These are phyloP conservation scores for Australoheros facetus DNA, from an alignment of 2,797 vertebrate species.

Conservation along the genomic window DNA sequence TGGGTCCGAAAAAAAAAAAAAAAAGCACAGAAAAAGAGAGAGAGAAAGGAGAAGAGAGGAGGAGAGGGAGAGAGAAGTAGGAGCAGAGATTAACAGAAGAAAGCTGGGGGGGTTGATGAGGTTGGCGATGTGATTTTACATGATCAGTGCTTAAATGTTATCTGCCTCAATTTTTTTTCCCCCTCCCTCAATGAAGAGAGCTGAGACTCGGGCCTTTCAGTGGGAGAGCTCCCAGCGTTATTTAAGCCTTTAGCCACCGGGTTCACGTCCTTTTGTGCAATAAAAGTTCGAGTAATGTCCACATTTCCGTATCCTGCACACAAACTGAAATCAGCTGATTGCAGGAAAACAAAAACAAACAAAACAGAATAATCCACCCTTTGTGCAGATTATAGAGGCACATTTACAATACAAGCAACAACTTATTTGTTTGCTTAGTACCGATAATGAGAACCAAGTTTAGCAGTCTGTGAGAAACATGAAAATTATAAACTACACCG, in stretches of 20 bases:
- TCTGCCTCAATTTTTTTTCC: background rate
- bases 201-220: no score
- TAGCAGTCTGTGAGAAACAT: no score
- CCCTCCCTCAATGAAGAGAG: background rate
- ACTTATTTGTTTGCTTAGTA: background rate
- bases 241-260: background rate
- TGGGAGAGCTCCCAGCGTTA: no score
- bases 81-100: conserved; percentile 1
- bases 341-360: background rate
- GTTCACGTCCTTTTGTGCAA: background rate
- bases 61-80: background rate
- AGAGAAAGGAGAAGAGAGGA: conserved; percentile 1
- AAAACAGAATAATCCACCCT: background rate
- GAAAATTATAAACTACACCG: no score
- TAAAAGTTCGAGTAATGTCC: background rate
- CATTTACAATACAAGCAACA: background rate
- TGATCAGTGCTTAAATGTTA: background rate
- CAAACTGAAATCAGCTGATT: background rate
- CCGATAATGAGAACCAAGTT: background rate
- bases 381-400: background rate
- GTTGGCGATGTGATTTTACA: conserved; percentile 51
- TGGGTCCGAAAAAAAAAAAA: conserved; percentile 70
- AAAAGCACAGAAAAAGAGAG: conserved; percentile 19
- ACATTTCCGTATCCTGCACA: background rate
- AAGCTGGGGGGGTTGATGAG: conserved; percentile 8